Evolutionary conservation across 2,888 invertebrate species (phyloP).

Genomic region (Drosophila kuntzei): DNA sequence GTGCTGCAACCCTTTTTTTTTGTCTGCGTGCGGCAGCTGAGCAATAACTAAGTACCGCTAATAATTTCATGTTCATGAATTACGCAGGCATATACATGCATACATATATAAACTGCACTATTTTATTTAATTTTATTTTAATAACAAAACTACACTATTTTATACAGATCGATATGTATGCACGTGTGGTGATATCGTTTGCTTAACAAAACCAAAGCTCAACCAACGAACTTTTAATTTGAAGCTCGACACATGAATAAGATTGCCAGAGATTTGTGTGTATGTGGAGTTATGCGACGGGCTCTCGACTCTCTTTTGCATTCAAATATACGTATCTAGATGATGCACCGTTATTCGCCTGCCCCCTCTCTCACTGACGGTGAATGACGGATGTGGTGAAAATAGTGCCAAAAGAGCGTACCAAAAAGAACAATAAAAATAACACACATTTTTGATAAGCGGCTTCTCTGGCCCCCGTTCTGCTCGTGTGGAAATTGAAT

Average conservation of each 20-base stretch:
- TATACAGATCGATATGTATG: constrained; percentile 21
- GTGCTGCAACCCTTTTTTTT: constrained; percentile 53
- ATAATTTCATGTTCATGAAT: constrained; percentile 49
- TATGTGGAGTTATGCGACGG: constrained; percentile 24
- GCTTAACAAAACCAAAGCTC: constrained; percentile 32
- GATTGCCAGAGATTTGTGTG: constrained; percentile 21
- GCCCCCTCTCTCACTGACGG: constrained; percentile 1
- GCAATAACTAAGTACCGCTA: constrained; percentile 49
- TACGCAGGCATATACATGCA: constrained; percentile 14
- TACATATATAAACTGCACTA: constrained; percentile 3
- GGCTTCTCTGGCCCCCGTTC: constrained; percentile 18
- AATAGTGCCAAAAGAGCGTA: constrained; percentile 45
- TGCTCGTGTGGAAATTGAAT: constrained; percentile 38
- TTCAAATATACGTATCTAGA: constrained; percentile 36
- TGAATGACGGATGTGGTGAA: constrained; percentile 31
- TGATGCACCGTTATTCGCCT: constrained; percentile 49
- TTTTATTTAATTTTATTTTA: too few relatives aligned
- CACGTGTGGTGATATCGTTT: constrained; percentile 46
- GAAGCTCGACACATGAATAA: constrained; percentile 36
- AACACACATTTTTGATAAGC: constrained; percentile 56
- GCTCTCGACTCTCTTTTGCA: constrained; percentile 21
- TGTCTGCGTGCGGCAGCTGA: constrained; percentile 54
- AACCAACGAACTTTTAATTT: constrained; percentile 28
- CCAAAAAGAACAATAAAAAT: constrained; percentile 43
- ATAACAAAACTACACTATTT: constrained; percentile 8